Base-by-base conservation (phyloP, 2,113 vertebrate genomes). In the Bubalus kerabau region DNA sequence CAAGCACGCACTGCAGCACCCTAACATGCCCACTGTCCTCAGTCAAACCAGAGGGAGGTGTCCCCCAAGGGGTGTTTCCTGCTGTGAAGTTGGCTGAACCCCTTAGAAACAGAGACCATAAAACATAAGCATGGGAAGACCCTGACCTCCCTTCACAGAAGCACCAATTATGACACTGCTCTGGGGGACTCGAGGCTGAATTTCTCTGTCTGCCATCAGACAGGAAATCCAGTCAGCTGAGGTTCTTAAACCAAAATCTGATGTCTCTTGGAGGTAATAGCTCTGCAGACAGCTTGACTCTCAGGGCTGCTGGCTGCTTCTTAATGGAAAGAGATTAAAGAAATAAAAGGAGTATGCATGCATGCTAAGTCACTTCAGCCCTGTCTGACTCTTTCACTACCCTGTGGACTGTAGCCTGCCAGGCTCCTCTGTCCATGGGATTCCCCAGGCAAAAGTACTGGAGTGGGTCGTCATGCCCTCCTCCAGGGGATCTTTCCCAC, bases 211-310 rank as follows among this genome's bases (percentile, higher is more conserved):
- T 7, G 40, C 15, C 2, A 0, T 15, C 15, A 16, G 48, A 48
- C 1, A 13, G 24, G 19, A 46, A 46, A 46, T 1, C 13, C 6
- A 0, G 59, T 2, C 0, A 0, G 17, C 80, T 3, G 17, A 36
- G 32, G 36, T 21, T 40, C 76, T 43, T 26, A 30, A 26, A 3
- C 2, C 1, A 2, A n/a, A 16, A 16, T 43, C 4, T 28, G 23
- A 26, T 43, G 71, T 43, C 71, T 76, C 36, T 43, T 43, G 71
- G 71, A 76, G 40, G 71, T 14, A 24, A 76, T 13, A 26, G 23
- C 6, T 76, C 36, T 76, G 36, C 71, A 26, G 36, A 36, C 71
- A 76, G 71, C 71, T 43, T 26, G 36, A 43, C 71, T 26, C 21
- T 74, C 71, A 6, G 36, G 71, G 71, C 32, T 57, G 13, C 67